phyloP scores from a whole-genome alignment of 2,888 invertebrate genomes.

The Odiellus spinosus region DNA sequence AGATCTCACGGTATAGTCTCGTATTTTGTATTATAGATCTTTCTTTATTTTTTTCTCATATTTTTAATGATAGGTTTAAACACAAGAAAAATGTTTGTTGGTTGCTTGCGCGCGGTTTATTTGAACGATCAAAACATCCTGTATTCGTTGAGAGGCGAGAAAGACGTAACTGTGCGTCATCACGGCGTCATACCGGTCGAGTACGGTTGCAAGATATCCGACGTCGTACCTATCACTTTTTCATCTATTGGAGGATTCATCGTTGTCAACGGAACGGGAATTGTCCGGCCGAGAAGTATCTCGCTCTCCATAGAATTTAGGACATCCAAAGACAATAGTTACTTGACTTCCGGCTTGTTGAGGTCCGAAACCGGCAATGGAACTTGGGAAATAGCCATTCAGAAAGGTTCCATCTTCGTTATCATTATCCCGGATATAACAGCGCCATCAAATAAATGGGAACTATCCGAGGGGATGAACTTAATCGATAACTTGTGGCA shows the following conservation, averaged over 20 bases:
- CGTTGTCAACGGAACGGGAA: slow-evolving; percentile 30
- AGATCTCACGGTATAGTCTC: slow-evolving; percentile 11
- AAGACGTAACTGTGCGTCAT: slow-evolving; percentile 55
- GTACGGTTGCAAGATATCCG: slow-evolving; percentile 64
- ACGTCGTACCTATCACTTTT: slow-evolving; percentile 76
- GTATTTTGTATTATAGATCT: neutral
- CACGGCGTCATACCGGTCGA: slow-evolving; percentile 58
- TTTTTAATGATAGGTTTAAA: slow-evolving; percentile 7
- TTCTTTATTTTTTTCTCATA: neutral
- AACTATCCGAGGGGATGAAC: slow-evolving; percentile 14
- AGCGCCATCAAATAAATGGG: slow-evolving; percentile 12
- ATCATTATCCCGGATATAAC: slow-evolving; percentile 45
- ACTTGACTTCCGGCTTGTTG: slow-evolving; percentile 68
- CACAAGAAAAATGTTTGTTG: slow-evolving; percentile 59
- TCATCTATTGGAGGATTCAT: slow-evolving; percentile 73
- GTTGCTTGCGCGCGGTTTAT: slow-evolving; percentile 77
- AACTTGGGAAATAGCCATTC: slow-evolving; percentile 43
- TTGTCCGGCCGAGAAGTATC: slow-evolving; percentile 34
- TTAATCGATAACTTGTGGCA: slow-evolving; percentile 20
- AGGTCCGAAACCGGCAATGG: slow-evolving; percentile 49
- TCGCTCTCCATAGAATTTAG: slow-evolving; percentile 72
- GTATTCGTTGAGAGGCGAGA: slow-evolving; percentile 58
- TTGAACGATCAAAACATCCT: slow-evolving; percentile 83
- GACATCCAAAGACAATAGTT: slow-evolving; percentile 63
- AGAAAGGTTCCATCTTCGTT: slow-evolving; percentile 15